A percentile compares a stretch with the other conserved stretches of the same genome.
phyloP scores from a whole-genome alignment of 1,140 invertebrate species.

The Diploscapter pachys region DNA sequence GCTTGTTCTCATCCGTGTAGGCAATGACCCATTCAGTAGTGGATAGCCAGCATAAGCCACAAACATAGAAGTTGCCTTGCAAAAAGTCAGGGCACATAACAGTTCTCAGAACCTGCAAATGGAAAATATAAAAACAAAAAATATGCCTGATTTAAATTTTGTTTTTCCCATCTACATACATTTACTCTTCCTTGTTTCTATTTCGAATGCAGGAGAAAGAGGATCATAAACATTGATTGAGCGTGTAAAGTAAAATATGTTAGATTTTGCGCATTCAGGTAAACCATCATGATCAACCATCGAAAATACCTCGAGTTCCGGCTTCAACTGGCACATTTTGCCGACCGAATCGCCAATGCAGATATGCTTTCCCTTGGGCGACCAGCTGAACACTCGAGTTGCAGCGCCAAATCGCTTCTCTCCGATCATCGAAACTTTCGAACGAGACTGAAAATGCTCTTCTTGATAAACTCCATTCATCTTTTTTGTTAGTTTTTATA shows the following conservation, averaged over 20 bases:
- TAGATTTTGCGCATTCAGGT: too few relatives aligned
- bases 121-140: not conserved
- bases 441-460: constrained; percentile 54
- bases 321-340: constrained; percentile 75
- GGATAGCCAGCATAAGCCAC: constrained; percentile 46
- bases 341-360: constrained; percentile 75
- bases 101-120: constrained; percentile 24
- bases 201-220: constrained; percentile 32
- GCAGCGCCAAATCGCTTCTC: constrained; percentile 26
- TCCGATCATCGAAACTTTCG: constrained; percentile 40
- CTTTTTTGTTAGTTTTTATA: constrained; percentile 18
- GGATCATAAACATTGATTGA: not conserved
- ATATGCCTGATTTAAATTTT: not conserved
- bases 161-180: not conserved
- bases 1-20: constrained; percentile 14
- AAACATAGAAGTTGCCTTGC: constrained; percentile 10
- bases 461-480: too few relatives aligned
- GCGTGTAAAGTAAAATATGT: too few relatives aligned
- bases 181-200: too few relatives aligned
- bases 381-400: constrained; percentile 71
- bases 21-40: constrained; percentile 50
- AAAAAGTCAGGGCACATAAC: not conserved
- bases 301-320: constrained; percentile 65
- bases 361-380: constrained; percentile 82
- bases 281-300: not conserved